Evolutionary conservation across 2,888 invertebrate species (phyloP).

Genomic region (Leucophora obtusa): DNA sequence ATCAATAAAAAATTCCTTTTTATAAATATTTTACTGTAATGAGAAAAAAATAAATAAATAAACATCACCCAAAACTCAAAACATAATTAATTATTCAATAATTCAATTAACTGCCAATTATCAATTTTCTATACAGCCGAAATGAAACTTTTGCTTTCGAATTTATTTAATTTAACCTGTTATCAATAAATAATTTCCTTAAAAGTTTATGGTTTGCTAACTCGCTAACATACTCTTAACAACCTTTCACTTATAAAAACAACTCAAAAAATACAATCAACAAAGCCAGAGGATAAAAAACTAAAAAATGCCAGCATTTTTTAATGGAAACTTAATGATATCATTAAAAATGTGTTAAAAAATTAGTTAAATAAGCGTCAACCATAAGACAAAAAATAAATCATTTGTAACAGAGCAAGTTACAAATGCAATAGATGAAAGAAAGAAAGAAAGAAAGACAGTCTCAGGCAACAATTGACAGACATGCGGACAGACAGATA

Average conservation of each 20-base stretch:
- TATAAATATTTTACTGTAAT: not conserved
- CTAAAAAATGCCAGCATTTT: conserved; percentile 42
- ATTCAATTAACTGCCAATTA: conserved; percentile 62
- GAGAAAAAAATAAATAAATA: not conserved
- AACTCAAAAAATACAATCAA: not conserved
- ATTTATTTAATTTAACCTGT: conserved; percentile 43
- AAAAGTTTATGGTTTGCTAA: conserved; percentile 11
- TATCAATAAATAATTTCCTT: conserved; percentile 49
- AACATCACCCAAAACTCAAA: conserved; percentile 7
- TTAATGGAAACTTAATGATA: conserved; percentile 63
- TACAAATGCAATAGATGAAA: not conserved
- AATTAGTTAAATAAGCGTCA: conserved; percentile 66
- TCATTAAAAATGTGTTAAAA: conserved; percentile 65
- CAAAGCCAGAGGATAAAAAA: conserved; percentile 9
- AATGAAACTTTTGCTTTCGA: conserved; percentile 27
- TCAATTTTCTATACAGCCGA: conserved; percentile 40
- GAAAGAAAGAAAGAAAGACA: conserved; percentile 18
- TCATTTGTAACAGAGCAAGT: conserved; percentile 57
- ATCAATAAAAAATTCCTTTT: too few species aligned
- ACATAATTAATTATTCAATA: conserved; percentile 60
- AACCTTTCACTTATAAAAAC: conserved; percentile 53
- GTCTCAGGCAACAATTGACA: conserved; percentile 40
- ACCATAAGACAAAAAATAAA: conserved; percentile 63
- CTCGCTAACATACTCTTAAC: not conserved
- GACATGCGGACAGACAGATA: conserved; percentile 27